Conservation (phyloP, 64 coral and sea anemone species). For the Astreopora myriophthalma region DNA sequence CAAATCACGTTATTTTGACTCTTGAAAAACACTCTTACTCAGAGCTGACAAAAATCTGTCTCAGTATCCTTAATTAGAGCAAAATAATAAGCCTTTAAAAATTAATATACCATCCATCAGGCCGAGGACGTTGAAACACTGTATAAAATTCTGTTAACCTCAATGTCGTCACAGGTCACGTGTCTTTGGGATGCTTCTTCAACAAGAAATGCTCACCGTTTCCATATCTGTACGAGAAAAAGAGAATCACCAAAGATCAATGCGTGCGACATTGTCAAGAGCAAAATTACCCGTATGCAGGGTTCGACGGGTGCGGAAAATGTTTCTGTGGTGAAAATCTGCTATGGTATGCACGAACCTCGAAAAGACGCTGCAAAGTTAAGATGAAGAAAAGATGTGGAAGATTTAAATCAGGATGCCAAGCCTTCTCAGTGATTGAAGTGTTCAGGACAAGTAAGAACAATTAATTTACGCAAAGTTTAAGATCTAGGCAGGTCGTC, state of each 20-base stretch:
- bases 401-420: not conserved
- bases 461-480: not conserved
- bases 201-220: slow-evolving; percentile 41
- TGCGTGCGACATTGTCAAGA: slow-evolving; percentile 69
- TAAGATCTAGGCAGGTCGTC: no score
- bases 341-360: not conserved
- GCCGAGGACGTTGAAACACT: no score
- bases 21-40: no score
- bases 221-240: not conserved
- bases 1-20: no score
- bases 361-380: not conserved
- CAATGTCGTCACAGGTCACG: not conserved
- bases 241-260: slow-evolving; percentile 20
- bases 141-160: not conserved
- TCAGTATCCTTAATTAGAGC: no score
- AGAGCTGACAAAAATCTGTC: no score
- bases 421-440: not conserved
- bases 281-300: slow-evolving; percentile 54
- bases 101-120: no score
- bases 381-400: not conserved
- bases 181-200: slow-evolving; percentile 55
- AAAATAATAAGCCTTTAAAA: no score
- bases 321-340: slow-evolving; percentile 62
- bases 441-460: slow-evolving; percentile 70
- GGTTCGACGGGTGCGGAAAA: slow-evolving; percentile 28